Evolutionary conservation across 2,797 vertebrate species (phyloP).

Genomic region (Crenuchus spilurus): DNA sequence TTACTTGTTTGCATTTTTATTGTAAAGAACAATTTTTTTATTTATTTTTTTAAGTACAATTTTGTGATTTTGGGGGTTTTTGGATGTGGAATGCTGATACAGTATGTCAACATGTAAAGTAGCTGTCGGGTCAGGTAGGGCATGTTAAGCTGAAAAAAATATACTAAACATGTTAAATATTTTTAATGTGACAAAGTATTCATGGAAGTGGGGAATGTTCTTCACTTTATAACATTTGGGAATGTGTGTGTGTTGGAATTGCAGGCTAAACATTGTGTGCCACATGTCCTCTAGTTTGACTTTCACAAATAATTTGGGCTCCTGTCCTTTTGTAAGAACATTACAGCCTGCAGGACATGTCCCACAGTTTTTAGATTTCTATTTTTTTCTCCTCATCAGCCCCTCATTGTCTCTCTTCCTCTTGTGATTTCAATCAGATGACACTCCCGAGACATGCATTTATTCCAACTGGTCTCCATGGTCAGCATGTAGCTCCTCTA

Average conservation of each 20-base stretch:
- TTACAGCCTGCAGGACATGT: background rate
- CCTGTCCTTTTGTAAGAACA: background rate
- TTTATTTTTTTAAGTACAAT: too few species aligned
- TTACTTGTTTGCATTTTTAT: too few species aligned
- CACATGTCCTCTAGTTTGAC: conserved; percentile 22
- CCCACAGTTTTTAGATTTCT: background rate
- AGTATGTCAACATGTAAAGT: too few species aligned
- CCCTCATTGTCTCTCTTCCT: background rate
- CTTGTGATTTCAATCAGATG: conserved; percentile 76
- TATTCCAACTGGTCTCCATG: conserved; percentile 99
- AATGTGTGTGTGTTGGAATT: background rate
- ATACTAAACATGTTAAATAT: too few species aligned
- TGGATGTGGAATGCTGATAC: too few species aligned
- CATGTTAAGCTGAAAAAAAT: too few species aligned
- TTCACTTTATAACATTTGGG: too few species aligned
- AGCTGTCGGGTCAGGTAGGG: too few species aligned
- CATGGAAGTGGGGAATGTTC: too few species aligned
- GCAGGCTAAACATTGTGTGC: background rate
- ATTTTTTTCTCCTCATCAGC: background rate
- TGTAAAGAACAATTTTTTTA: too few species aligned
- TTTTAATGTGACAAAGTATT: too few species aligned
- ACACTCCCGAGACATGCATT: conserved; percentile 98
- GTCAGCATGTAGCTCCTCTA: conserved; percentile 98
- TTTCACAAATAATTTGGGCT: conserved; percentile 16
- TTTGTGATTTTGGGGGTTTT: too few species aligned